phyloP scores from a whole-genome alignment of 2,888 invertebrate genomes.

The Pristionchus entomophagus region DNA sequence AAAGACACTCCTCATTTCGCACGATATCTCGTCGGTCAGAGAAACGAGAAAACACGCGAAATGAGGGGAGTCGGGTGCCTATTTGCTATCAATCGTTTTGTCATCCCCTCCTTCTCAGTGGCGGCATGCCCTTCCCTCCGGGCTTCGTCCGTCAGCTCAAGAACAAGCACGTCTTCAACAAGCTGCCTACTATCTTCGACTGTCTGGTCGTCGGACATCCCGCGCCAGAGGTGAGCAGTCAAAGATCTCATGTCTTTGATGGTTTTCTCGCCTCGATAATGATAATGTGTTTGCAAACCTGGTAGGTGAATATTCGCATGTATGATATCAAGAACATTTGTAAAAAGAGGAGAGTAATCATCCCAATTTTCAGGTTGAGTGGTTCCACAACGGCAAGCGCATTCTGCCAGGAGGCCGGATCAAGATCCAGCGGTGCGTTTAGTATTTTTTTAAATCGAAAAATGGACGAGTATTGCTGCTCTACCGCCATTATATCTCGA shows the following conservation, averaged over 20 bases:
- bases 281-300: too few species aligned
- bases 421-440: slow-evolving; percentile 73
- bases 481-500: background rate
- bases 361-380: slow-evolving; percentile 56
- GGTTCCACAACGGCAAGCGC: slow-evolving; percentile 78
- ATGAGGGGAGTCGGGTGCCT: too few species aligned
- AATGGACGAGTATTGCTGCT: background rate
- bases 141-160: slow-evolving; percentile 75
- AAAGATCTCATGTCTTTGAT: too few species aligned
- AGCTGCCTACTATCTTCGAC: slow-evolving; percentile 76
- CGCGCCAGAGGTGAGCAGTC: slow-evolving; percentile 67
- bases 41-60: too few species aligned
- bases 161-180: slow-evolving; percentile 76
- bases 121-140: slow-evolving; percentile 75
- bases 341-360: too few species aligned
- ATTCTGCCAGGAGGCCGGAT: slow-evolving; percentile 77
- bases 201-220: slow-evolving; percentile 75
- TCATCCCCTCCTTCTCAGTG: slow-evolving; percentile 53
- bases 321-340: too few species aligned
- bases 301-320: too few species aligned
- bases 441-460: background rate
- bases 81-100: too few species aligned
- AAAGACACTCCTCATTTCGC: too few species aligned
- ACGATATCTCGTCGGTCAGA: too few species aligned
- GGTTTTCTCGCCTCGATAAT: too few species aligned